Evolutionary conservation across 2,113 vertebrate species (phyloP).

Genomic region (Corvus cornix): DNA sequence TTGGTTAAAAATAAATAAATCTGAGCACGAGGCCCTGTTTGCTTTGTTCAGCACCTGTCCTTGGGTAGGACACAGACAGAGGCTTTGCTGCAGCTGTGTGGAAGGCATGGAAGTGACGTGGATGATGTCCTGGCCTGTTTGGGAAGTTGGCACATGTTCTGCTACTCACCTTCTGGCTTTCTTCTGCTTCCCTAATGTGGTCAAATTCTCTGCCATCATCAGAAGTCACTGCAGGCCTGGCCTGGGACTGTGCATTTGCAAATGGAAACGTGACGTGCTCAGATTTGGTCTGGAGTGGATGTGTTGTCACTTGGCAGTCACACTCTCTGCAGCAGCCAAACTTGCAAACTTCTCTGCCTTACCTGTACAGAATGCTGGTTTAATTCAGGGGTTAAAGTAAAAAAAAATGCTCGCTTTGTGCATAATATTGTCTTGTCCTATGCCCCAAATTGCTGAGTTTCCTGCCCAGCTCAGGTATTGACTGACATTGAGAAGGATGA

Average conservation of each 20-base stretch:
- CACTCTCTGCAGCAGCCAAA: neutral
- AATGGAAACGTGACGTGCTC: fast-evolving
- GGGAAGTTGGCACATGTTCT: neutral
- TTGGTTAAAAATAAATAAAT: neutral
- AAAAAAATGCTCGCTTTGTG: neutral
- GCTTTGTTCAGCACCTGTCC: neutral
- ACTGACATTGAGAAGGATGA: neutral
- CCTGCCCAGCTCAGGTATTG: neutral
- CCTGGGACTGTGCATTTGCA: neutral
- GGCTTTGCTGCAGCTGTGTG: neutral
- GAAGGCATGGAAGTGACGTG: neutral
- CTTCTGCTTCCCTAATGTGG: neutral
- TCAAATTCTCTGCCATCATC: neutral
- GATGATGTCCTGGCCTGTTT: neutral
- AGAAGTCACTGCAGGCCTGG: neutral
- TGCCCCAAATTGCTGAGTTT: neutral
- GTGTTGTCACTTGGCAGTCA: neutral
- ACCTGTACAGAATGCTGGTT: neutral
- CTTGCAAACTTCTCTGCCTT: neutral
- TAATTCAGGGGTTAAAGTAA: neutral
- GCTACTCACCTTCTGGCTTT: neutral
- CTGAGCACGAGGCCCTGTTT: neutral
- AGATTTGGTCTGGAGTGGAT: neutral
- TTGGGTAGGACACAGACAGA: neutral
- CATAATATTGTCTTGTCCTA: neutral